phyloP scores from a whole-genome alignment of 2,113 vertebrate species.

The Sander lucioperca region DNA sequence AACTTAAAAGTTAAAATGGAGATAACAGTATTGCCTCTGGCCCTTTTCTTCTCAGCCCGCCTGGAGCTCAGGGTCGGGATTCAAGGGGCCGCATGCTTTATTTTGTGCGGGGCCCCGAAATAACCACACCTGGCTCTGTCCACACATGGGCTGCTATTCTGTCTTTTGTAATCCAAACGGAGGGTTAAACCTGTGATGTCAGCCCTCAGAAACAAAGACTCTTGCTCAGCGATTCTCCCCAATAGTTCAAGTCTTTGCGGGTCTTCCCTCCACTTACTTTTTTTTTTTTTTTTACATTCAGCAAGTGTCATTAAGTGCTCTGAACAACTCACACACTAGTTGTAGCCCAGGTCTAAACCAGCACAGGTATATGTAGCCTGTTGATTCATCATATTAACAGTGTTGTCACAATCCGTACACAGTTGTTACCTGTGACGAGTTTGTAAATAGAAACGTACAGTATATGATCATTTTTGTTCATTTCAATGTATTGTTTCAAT shows the following conservation, averaged over 20 bases:
- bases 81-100: background rate
- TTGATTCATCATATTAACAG: background rate
- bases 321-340: conserved; percentile 31
- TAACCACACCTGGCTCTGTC: background rate
- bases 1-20: background rate
- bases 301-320: conserved; percentile 57
- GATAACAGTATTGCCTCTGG: background rate
- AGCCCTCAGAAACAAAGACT: background rate
- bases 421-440: conserved; percentile 10
- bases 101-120: background rate
- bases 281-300: conserved; percentile 26
- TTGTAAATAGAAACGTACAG: background rate
- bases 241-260: background rate
- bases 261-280: conserved; percentile 31
- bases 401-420: conserved; percentile 4
- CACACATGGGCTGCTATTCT: background rate
- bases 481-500: conserved; percentile 19
- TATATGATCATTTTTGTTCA: background rate
- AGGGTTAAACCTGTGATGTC: background rate
- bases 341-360: conserved; percentile 52
- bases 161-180: conserved; percentile 6
- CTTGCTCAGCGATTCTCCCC: conserved; percentile 5
- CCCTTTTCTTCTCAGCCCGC: background rate
- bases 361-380: conserved; percentile 60
- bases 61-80: background rate